These are phyloP conservation scores for Tipula helvola DNA, from an alignment of 2,888 invertebrate species.

Conservation along the genomic window DNA sequence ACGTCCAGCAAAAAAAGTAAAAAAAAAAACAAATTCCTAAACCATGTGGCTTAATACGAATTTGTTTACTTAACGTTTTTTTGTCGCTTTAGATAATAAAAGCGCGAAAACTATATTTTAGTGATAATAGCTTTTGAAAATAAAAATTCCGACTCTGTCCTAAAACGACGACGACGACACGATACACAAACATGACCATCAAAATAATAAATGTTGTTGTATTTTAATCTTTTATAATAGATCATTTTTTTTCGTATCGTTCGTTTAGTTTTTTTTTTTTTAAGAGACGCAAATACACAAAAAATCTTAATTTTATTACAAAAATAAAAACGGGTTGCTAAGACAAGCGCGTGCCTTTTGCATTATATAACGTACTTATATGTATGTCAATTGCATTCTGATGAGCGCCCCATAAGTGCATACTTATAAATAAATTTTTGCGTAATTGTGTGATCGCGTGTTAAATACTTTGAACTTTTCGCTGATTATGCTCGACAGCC, in stretches of 20 bases:
- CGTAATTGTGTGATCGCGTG: background rate
- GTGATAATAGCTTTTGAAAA: background rate
- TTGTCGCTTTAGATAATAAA: background rate
- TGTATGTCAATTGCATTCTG: background rate
- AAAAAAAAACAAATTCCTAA: background rate
- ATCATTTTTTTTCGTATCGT: background rate
- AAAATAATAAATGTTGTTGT: background rate
- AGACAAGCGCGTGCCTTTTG: background rate
- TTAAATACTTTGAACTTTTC: background rate
- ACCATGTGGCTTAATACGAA: background rate
- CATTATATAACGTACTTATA: background rate
- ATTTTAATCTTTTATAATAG: background rate
- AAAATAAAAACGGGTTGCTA: background rate
- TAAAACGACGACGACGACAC: background rate
- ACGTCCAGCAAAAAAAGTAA: background rate
- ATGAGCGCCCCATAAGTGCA: background rate
- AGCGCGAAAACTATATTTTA: background rate
- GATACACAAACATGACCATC: background rate
- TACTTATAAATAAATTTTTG: background rate
- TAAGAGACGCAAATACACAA: background rate
- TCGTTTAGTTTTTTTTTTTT: background rate
- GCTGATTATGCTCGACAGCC: background rate
- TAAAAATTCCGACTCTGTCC: background rate
- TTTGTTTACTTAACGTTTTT: background rate
- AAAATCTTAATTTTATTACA: background rate